Base-by-base conservation (phyloP, 2,113 vertebrate genomes). In the Callopanchax toddi region DNA sequence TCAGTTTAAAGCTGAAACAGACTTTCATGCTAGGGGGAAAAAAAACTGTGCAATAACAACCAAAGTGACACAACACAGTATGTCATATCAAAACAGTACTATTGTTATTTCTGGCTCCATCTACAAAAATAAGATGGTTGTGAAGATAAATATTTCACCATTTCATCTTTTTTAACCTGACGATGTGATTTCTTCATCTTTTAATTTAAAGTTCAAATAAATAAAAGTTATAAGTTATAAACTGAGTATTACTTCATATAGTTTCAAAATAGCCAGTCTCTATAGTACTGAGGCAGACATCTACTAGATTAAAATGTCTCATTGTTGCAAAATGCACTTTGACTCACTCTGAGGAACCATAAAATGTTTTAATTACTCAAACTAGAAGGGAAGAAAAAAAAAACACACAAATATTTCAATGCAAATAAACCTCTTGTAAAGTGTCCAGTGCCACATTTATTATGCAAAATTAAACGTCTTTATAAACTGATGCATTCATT, bases 321-420 rank as follows among this genome's bases (percentile, higher is more conserved):
- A n/a, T n/a, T n/a, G n/a, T 20, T 46, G 2, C 6, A 50, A 44
- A 40, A 9, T 42, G 52, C 36, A 61, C 67, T 65, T 55, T 65
- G 55, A 57, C 59, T 68, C 23, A 21, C 0, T 6, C 11, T 3
- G 16, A 23, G 2, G 7, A 32, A 29, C 42, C 29, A 67, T 20
- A 42, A 36, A 68, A 25, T 26, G 11, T 6, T 20, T 0, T 17
- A 5, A 60, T 26, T 12, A 39, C 3, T 2, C 37, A 21, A 5
- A 20, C n/a, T n/a, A n/a, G n/a, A 74, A 56, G 55, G 13, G 42
- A 26, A 2, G 18, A 2, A 51, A 9, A 6, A 21, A 22, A 15
- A 29, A 23, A 59, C n/a, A n/a, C n/a, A n/a, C n/a, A n/a, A 32
- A 32, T 32, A 32, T 32, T 29, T 29, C 6, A 8, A 32, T 32